Evolutionary conservation across 2,797 vertebrate species (phyloP), one percentile per base, ranked within the genome.

Genomic region (Carduelis carduelis): DNA sequence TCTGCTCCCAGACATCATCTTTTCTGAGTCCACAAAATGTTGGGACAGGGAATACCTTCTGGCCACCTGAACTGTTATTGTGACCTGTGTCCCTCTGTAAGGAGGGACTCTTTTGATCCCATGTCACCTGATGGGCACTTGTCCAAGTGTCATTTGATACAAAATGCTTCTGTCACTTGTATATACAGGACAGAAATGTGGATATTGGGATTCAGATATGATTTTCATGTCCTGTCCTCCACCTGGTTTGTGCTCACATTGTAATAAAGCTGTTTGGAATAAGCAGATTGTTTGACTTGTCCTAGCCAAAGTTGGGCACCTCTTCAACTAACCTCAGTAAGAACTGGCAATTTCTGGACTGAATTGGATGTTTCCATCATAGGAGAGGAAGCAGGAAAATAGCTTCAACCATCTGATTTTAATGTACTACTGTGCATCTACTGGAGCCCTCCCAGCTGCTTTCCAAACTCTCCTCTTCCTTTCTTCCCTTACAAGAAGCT

Each of bases 331-430:
- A 59, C 13, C 14, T 27, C 26, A 81, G n/a, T 34, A 57, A 80
- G 46, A 69, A 61, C 22, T 78, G 52, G 19, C 26, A 69, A 2
- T 57, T 81, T 61, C 35, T 53, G 16, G 6, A 46, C 35, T 55
- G 55, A 81, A 57, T 5, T 60, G 50, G 22, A 20, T 61, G 9
- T 71, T 94, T 83, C 59, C 12, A 6, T 61, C 50, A 75, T 37
- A 76, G n/a, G 26, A 78, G 35, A 49, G 27, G 28, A 68, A 52
- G 61, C 32, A 43, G 34, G 50, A 75, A 65, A 90, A 50, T 11
- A 56, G 11, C 47, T 86, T 86, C 30, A 44, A 6, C 50, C 28
- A 13, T 81, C 59, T 72, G 69, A 91, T 83, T 78, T 94, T 78
- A 59, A 19, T 43, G 43, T 75, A 34, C 9, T 11, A 11, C 43